Conservation (phyloP, 2,888 invertebrate species). For the Dione vanillae region DNA sequence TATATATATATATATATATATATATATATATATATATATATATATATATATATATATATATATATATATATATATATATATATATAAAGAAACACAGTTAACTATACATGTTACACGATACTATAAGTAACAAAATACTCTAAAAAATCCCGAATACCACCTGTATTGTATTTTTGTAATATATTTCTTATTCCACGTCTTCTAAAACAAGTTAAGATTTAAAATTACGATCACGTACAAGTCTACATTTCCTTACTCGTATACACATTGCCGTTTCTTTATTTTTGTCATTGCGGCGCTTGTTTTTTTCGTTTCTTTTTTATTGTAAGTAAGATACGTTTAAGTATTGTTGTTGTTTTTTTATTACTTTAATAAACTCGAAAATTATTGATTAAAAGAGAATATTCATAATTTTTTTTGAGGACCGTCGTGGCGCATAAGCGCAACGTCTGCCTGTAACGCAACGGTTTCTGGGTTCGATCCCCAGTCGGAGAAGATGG, state of each 20-base stretch:
- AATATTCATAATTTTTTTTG: neutral
- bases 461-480: no score
- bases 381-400: neutral
- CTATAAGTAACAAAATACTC: no score
- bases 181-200: neutral
- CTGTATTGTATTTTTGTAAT: neutral
- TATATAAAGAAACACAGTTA: no score
- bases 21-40: no score
- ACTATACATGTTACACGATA: no score
- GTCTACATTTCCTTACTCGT: conserved; percentile 16
- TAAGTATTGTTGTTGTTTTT: neutral
- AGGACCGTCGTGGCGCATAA: no score
- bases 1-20: no score
- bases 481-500: no score
- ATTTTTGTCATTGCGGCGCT: conserved; percentile 1
- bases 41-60: no score
- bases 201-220: conserved; percentile 10
- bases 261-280: conserved; percentile 17
- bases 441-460: no score
- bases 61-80: no score
- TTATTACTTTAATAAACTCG: neutral
- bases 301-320: conserved; percentile 1
- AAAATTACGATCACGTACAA: conserved; percentile 18
- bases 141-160: neutral
- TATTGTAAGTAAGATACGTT: neutral